Evolutionary conservation across 2,113 vertebrate species (phyloP).

Genomic region (Nymphicus hollandicus): DNA sequence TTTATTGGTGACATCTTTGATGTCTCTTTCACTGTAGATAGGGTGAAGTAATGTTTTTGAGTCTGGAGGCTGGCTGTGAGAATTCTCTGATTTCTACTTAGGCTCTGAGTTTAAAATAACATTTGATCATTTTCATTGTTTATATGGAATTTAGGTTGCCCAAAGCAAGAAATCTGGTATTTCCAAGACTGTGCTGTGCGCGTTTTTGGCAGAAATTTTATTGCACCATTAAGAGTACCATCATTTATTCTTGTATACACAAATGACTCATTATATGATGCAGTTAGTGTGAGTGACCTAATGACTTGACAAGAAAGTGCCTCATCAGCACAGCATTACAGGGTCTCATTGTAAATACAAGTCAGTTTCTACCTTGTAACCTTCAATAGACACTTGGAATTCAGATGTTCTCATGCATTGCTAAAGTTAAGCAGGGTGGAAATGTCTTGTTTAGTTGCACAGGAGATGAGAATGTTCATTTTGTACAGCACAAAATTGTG

Average conservation of each 20-base stretch:
- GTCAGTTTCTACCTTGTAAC: background rate
- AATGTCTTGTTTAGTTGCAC: background rate
- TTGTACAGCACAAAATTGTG: background rate
- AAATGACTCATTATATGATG: background rate
- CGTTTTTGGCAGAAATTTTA: background rate
- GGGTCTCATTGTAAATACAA: background rate
- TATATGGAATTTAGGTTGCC: background rate
- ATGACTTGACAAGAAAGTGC: background rate
- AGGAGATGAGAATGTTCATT: background rate
- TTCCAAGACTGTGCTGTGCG: background rate
- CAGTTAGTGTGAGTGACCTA: background rate
- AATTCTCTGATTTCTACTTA: background rate
- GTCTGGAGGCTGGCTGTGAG: background rate
- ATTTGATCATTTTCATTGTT: background rate
- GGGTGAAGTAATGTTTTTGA: background rate
- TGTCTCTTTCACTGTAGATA: background rate
- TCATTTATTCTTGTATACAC: background rate
- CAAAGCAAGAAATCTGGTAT: background rate
- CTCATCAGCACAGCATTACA: background rate
- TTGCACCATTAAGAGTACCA: accelerated
- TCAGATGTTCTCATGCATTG: background rate
- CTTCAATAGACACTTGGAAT: background rate
- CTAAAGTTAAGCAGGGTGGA: background rate
- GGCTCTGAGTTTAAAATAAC: background rate
- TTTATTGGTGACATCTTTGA: background rate